Evolutionary conservation across 2,797 vertebrate species (phyloP), one percentile per base, ranked within the genome.

Genomic region (Acipenser ruthenus): DNA sequence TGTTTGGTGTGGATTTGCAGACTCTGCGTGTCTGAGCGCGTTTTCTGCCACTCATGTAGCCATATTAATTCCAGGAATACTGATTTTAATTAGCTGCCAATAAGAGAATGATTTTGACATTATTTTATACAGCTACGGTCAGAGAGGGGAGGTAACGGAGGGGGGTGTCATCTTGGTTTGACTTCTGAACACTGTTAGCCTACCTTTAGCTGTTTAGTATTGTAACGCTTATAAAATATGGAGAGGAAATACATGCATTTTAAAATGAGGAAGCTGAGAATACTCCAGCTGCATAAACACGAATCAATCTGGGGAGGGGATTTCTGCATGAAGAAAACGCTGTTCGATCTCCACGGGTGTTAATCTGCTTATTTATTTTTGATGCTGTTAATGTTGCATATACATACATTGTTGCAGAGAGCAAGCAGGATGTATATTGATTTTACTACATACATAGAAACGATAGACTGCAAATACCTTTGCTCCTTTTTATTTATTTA

Each of bases 101-200:
- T 70, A 47, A 73, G 69, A 65, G 84, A 84, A 89, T 83, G 81
- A 87, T 86, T 80, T 70, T 12, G 60, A 49, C 74, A 80, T 65
- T 50, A 73, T 83, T 85, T 84, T 86, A 82, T 69, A 73, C 63
- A 79, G 78, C 74, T 37, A 13, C 49, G 8, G 11, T 51, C 52
- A 37, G 7, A 10, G 61, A 18, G 18, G 18, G 18, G 18, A 18
- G 18, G 18, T 1, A 18, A 18, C 18, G 6, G 7, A 15, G 7
- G 15, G 11, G 6, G 8, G 63, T 11, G 50, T 8, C 10, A 49
- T 63, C 18, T 65, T 50, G 49, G 15, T 55, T 62, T 62, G 23
- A 10, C 48, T 64, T 60, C 10, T 2, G 23, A 23, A 6, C 15
- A 12, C 53, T 6, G 50, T 49, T 23, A 58, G 53, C 8, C 15